Percentiles rank a stretch among this genome's conserved stretches.
phyloP scores from a whole-genome alignment of 2,797 vertebrate species.

The Neopelma chrysocephalum region DNA sequence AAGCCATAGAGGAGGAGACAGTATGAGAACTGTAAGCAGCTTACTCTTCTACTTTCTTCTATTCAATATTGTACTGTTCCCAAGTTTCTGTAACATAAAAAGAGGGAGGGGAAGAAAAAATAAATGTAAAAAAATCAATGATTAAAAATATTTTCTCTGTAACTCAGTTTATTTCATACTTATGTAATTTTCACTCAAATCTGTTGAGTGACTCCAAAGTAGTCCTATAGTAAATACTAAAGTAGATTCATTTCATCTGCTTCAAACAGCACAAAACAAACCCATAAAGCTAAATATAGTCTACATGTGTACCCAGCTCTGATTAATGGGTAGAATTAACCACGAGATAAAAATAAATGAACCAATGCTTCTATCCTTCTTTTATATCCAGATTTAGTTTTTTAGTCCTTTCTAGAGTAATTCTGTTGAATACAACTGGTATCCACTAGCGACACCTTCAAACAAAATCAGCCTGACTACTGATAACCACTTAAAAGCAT shows the following conservation, averaged over 20 bases:
- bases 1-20: not conserved
- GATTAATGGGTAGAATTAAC: not conserved
- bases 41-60: conserved; percentile 28
- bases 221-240: not conserved
- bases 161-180: not conserved
- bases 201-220: not conserved
- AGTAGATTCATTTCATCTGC: not conserved
- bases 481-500: not conserved
- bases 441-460: not conserved
- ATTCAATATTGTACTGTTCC: not conserved
- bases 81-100: conserved; percentile 24
- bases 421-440: not conserved
- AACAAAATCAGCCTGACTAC: not conserved
- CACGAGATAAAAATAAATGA: not conserved
- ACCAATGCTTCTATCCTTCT: not conserved
- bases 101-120: not conserved
- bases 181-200: not conserved
- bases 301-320: not conserved
- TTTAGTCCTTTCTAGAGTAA: not conserved
- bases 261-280: not conserved
- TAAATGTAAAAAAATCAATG: not conserved
- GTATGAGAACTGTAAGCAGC: not conserved
- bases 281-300: not conserved
- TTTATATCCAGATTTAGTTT: not conserved
- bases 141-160: not conserved